Evolutionary conservation across 2,797 vertebrate genomes (phyloP).

Genomic region (Triplophysa yarkandensis): DNA sequence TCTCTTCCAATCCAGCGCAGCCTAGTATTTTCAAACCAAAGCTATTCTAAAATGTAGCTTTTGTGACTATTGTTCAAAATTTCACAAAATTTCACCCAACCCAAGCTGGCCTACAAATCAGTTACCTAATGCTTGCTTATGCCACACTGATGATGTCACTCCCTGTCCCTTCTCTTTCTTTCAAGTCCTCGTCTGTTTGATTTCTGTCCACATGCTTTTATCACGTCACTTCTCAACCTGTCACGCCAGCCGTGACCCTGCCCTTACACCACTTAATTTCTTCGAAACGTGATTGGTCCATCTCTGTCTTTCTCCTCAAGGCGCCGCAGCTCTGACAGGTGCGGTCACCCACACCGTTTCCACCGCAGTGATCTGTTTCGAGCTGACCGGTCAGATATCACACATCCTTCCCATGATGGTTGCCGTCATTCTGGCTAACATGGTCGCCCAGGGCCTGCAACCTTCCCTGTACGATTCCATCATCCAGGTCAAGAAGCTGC

Average conservation of each 20-base stretch:
- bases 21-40: too few relatives aligned
- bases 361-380: slow-evolving; percentile 96
- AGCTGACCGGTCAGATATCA: slow-evolving; percentile 96
- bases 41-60: neutral
- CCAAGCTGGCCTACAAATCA: neutral
- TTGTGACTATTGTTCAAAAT: too few relatives aligned
- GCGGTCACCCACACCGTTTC: slow-evolving; percentile 96
- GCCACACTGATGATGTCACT: slow-evolving; percentile 7
- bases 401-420: slow-evolving; percentile 99
- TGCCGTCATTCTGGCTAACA: slow-evolving; percentile 96
- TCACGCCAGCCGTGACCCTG: slow-evolving; percentile 17
- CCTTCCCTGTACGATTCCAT: slow-evolving; percentile 96
- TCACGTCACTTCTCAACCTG: slow-evolving; percentile 32
- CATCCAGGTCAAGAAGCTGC: slow-evolving; percentile 96
- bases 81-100: too few relatives aligned
- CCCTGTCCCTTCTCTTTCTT: slow-evolving; percentile 37
- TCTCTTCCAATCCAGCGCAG: slow-evolving; percentile 17
- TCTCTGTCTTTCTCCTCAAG: slow-evolving; percentile 57
- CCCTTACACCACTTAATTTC: neutral
- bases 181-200: slow-evolving; percentile 6
- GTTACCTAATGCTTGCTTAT: slow-evolving; percentile 33
- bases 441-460: slow-evolving; percentile 96
- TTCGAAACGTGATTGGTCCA: slow-evolving; percentile 21
- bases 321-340: slow-evolving; percentile 91
- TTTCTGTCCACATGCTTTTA: neutral